Conservation (phyloP, 2,113 vertebrate genomes). For the Antechinus stuartii region DNA sequence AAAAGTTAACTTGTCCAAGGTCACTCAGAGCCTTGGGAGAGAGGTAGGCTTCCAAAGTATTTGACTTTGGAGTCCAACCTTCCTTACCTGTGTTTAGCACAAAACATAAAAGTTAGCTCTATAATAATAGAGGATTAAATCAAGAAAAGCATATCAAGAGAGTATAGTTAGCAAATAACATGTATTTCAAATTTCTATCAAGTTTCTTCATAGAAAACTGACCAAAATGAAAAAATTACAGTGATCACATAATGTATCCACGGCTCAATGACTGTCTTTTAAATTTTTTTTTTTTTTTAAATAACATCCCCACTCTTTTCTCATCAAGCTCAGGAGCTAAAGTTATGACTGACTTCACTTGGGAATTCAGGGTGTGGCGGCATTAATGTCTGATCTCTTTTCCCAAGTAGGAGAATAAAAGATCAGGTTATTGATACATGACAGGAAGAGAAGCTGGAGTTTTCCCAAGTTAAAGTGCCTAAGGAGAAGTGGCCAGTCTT, state of each 20-base stretch:
- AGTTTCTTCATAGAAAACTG: not conserved
- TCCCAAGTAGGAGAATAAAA: not conserved
- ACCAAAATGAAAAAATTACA: not conserved
- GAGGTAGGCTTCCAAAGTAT: not conserved
- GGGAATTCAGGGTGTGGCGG: no score
- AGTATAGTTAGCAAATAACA: not conserved
- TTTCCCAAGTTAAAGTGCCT: not conserved
- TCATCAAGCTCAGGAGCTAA: not conserved
- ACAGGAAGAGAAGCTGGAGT: no score
- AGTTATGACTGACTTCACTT: not conserved
- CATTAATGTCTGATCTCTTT: not conserved
- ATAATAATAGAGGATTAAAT: not conserved
- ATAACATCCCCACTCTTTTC: not conserved
- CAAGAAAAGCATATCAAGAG: not conserved
- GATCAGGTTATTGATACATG: not conserved
- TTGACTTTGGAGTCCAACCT: not conserved
- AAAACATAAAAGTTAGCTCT: not conserved
- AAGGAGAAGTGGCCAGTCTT: not conserved
- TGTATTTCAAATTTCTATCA: constrained; percentile 45
- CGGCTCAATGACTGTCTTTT: not conserved
- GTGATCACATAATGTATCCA: not conserved
- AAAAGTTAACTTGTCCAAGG: not conserved
- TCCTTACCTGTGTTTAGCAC: not conserved
- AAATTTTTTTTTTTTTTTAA: not conserved
- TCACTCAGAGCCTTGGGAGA: not conserved